Percentiles rank a stretch among this genome's conserved stretches.
phyloP scores from a whole-genome alignment of 1,140 invertebrate genomes.

The Drosophila gunungcola region DNA sequence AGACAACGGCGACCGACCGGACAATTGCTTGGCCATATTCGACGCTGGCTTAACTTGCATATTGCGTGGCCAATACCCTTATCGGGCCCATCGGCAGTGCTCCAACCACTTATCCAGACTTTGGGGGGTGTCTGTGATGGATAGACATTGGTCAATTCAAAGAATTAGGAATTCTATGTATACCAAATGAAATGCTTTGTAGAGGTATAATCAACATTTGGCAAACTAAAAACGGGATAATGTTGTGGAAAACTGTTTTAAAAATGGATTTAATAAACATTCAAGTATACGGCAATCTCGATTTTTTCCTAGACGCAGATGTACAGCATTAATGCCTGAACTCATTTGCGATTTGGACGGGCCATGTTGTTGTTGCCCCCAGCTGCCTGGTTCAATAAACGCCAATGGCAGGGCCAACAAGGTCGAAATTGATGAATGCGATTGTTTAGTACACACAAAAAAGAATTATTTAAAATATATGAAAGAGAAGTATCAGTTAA shows the following conservation, averaged over 20 bases:
- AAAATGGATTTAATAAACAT: constrained; percentile 30
- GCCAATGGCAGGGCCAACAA: constrained; percentile 52
- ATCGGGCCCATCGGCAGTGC: neutral
- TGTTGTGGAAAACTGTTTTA: constrained; percentile 13
- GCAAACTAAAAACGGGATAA: neutral
- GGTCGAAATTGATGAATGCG: constrained; percentile 55
- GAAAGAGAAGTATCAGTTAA: too few species aligned
- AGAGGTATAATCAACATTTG: neutral
- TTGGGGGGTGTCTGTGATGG: neutral
- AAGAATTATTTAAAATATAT: neutral
- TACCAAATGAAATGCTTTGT: constrained; percentile 7
- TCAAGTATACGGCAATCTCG: constrained; percentile 18
- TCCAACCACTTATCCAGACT: neutral
- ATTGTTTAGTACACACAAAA: constrained; percentile 13
- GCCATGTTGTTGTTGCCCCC: constrained; percentile 6
- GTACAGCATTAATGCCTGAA: constrained; percentile 9
- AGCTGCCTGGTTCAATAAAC: constrained; percentile 73
- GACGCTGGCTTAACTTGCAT: constrained; percentile 27
- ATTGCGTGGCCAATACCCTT: constrained; percentile 14
- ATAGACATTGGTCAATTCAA: neutral
- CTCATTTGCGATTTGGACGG: constrained; percentile 43
- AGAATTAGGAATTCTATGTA: neutral
- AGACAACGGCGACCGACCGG: constrained; percentile 4
- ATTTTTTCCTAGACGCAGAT: constrained; percentile 18
- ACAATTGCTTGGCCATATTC: constrained; percentile 16